A percentile compares a stretch with the other conserved stretches of the same genome.
These are phyloP conservation scores for Lutraria lutraria DNA, from an alignment of 2,888 invertebrate genomes.

Conservation along the genomic window DNA sequence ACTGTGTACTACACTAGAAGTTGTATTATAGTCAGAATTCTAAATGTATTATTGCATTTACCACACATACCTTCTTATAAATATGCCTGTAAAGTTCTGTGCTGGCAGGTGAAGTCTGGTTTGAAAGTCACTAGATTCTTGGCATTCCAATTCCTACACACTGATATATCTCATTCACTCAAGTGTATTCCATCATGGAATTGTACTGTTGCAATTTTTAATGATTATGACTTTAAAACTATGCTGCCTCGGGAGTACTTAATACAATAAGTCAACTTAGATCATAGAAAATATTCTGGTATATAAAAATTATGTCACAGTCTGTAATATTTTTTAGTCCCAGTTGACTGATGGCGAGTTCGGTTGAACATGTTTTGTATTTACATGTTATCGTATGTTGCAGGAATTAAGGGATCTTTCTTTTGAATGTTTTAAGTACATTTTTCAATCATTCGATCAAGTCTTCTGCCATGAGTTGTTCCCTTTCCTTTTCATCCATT, in stretches of 20 bases:
- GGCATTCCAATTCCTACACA: slow-evolving; percentile 20
- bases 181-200: neutral
- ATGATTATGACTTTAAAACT: slow-evolving; percentile 20
- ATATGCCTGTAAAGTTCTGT: slow-evolving; percentile 32
- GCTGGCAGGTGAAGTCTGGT: slow-evolving; percentile 50
- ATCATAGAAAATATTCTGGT: neutral
- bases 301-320: no score
- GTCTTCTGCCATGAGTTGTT: neutral
- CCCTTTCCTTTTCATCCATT: neutral
- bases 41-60: slow-evolving; percentile 22
- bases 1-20: neutral
- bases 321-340: no score
- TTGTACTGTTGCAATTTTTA: slow-evolving; percentile 8
- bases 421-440: no score
- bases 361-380: no score
- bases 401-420: no score
- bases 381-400: no score
- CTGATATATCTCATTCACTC: slow-evolving; percentile 7
- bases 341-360: no score
- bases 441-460: no score
- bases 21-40: slow-evolving; percentile 4
- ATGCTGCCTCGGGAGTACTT: neutral
- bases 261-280: neutral
- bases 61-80: slow-evolving; percentile 11
- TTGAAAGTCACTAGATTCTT: slow-evolving; percentile 37